Evolutionary conservation across 1,140 invertebrate genomes (phyloP).

Genomic region (Schlechtendalia chinensis): DNA sequence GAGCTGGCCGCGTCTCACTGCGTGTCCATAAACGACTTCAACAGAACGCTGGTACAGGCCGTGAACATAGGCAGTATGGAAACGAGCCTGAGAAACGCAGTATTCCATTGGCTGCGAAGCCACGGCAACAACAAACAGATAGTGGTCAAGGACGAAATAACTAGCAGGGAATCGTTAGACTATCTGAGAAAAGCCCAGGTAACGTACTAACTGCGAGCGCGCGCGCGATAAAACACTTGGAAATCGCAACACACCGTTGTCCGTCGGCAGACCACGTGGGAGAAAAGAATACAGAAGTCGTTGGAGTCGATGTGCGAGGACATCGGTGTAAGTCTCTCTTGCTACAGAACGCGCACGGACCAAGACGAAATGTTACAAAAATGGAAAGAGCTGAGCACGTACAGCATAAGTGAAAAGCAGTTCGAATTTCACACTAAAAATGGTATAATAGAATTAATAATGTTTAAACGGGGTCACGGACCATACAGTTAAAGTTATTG

Average conservation of each 20-base stretch:
- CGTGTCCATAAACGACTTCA: conserved; percentile 74
- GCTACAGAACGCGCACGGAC: conserved; percentile 72
- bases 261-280: conserved; percentile 73
- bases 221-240: no score
- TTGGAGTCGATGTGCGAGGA: conserved; percentile 92
- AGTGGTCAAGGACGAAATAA: conserved; percentile 51
- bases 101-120: conserved; percentile 75
- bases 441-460: not conserved
- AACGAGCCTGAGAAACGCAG: conserved; percentile 75
- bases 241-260: no score
- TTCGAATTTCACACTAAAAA: no score
- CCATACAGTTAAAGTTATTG: no score
- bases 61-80: conserved; percentile 75
- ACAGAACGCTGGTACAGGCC: conserved; percentile 68
- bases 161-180: conserved; percentile 58
- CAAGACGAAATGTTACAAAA: conserved; percentile 79
- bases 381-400: conserved; percentile 90
- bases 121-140: conserved; percentile 46
- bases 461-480: no score
- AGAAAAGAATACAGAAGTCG: conserved; percentile 89
- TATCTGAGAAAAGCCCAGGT: conserved; percentile 78
- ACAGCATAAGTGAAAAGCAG: conserved; percentile 75
- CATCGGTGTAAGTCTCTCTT: conserved; percentile 75
- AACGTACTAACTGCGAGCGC: not conserved
- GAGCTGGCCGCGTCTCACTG: conserved; percentile 67